Evolutionary conservation across 2,888 invertebrate genomes (phyloP).

Genomic region (Polylopha cassiicola): DNA sequence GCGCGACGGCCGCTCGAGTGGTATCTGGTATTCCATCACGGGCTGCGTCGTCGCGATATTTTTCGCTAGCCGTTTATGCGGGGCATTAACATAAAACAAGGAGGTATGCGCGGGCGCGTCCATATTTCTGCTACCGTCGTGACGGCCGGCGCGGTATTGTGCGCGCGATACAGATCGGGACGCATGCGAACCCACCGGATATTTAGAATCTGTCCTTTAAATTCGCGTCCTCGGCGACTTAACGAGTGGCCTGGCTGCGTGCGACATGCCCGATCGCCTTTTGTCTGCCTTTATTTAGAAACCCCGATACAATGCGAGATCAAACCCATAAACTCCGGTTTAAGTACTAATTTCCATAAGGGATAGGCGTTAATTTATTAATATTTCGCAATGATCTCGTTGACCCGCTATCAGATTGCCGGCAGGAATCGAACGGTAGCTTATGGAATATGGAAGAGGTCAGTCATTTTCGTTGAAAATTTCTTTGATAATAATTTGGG

Average conservation of each 20-base stretch:
- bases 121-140: constrained; percentile 73
- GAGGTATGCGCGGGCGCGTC: constrained; percentile 56
- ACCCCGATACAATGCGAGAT: constrained; percentile 36
- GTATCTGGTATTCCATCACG: constrained; percentile 66
- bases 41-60: constrained; percentile 49
- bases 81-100: constrained; percentile 75
- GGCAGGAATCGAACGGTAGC: not conserved
- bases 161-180: constrained; percentile 72
- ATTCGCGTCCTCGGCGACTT: constrained; percentile 60
- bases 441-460: no score
- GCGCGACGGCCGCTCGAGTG: constrained; percentile 21
- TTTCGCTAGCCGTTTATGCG: constrained; percentile 58
- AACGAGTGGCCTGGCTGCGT: constrained; percentile 71
- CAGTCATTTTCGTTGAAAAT: no score
- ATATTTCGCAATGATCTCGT: constrained; percentile 12
- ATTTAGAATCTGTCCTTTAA: constrained; percentile 74
- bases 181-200: constrained; percentile 67
- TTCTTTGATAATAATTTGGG: no score
- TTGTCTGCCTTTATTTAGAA: constrained; percentile 52
- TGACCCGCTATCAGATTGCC: constrained; percentile 6
- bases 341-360: constrained; percentile 16
- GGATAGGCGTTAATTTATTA: constrained; percentile 19
- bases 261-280: constrained; percentile 59
- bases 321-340: constrained; percentile 24
- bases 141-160: constrained; percentile 69